Base-by-base conservation (phyloP, 2,888 invertebrate species). In the Anticlea derivata region DNA sequence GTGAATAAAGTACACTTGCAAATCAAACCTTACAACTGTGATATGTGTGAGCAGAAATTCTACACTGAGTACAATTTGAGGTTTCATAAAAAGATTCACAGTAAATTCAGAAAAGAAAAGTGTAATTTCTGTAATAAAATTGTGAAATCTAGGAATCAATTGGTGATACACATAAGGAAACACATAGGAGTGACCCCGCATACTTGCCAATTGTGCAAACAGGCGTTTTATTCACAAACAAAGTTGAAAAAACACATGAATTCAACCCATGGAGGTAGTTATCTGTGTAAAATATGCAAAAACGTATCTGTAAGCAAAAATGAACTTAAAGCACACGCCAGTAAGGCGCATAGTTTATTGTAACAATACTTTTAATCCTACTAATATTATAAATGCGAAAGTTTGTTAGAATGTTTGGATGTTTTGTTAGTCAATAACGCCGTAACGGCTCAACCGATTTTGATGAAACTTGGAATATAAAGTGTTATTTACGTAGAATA, bases 1-100 rank as follows among this genome's bases (percentile, higher is more conserved):
- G 86, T 90, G 0, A 90, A 90, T 67, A 90, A 86, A 55, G 65
- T 73, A 0, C 89, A 90, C 70, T 78, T 90, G 43, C 83, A 83
- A 70, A 86, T 89, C 31, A 89, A 87, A 68, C 87, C 89, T 0
- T 88, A 83, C 52, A 61, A 58, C 38, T 90, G 89, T 50, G 88
- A 89, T 37, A 89, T 90, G 89, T 89, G 89, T 17, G 85, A 87
- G 0, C 70, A 64, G 34, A 73, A 80, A n/a, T 89, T 83, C 58
- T 88, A 89, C 39, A 82, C 86, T 0, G 83, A 85, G 35, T 65
- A 66, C 3, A 82, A 86, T 60, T 65, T 89, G 58, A 71, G 44
- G n/a, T 65, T 70, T 40, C 89, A 90, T 48, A 85, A 84, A 58
- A 80, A 65, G 35, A 57, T 86, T 1, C 89, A 90, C 40, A 78